Evolutionary conservation across 2,797 vertebrate genomes (phyloP).

Genomic region (Arctocebus calabarensis): DNA sequence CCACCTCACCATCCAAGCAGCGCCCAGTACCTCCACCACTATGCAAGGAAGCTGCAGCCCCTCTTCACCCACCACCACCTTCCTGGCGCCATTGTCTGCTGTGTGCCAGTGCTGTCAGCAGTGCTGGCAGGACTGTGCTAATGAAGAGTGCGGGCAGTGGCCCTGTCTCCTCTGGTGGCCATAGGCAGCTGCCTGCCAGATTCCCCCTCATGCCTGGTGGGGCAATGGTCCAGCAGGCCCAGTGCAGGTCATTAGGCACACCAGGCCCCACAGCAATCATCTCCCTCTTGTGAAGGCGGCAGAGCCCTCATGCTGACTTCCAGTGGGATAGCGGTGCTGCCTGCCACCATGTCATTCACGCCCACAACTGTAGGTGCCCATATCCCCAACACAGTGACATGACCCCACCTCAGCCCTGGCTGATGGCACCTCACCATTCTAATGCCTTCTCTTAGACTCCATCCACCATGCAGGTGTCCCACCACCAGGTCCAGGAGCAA

Average conservation of each 20-base stretch:
- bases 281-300: slow-evolving; percentile 93
- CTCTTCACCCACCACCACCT: slow-evolving; percentile 98
- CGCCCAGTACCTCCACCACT: slow-evolving; percentile 96
- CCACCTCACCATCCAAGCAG: slow-evolving; percentile 93
- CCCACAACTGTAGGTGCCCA: slow-evolving; percentile 97
- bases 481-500: slow-evolving; percentile 94
- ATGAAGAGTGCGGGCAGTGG: slow-evolving; percentile 93
- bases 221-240: slow-evolving; percentile 94
- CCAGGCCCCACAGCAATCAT: slow-evolving; percentile 92
- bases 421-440: slow-evolving; percentile 96
- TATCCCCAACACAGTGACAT: slow-evolving; percentile 97
- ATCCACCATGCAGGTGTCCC: slow-evolving; percentile 97
- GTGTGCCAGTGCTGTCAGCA: slow-evolving; percentile 91
- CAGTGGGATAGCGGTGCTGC: slow-evolving; percentile 96
- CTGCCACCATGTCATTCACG: slow-evolving; percentile 96
- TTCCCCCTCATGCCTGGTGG: slow-evolving; percentile 98
- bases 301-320: slow-evolving; percentile 95
- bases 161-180: slow-evolving; percentile 91
- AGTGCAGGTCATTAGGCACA: slow-evolving; percentile 97
- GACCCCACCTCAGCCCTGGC: slow-evolving; percentile 94
- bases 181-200: slow-evolving; percentile 96
- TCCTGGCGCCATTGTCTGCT: slow-evolving; percentile 96
- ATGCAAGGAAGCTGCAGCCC: slow-evolving; percentile 98
- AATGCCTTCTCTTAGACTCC: slow-evolving; percentile 97
- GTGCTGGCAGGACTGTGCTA: slow-evolving; percentile 95